These are phyloP conservation scores for Schizaphis graminum DNA, from an alignment of 2,888 invertebrate genomes.

Conservation along the genomic window DNA sequence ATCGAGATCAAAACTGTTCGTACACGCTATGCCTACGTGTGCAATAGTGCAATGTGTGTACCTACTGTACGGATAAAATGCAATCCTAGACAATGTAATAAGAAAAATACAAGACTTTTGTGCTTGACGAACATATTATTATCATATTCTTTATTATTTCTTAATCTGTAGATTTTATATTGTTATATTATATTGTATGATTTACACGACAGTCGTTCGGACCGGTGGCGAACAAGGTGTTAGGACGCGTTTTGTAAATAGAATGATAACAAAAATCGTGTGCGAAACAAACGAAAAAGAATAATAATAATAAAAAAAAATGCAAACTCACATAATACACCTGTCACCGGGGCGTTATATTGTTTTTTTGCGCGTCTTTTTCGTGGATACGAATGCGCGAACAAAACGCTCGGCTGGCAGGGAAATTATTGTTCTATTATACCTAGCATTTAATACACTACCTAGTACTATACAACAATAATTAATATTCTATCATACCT, in stretches of 20 bases:
- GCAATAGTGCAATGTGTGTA: not conserved
- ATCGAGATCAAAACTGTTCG: not conserved
- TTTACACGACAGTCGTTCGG: not conserved
- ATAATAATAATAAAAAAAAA: not conserved
- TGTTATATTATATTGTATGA: not conserved
- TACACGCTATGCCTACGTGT: not conserved
- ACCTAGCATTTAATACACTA: not conserved
- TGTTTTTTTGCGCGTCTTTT: not conserved
- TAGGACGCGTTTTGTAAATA: not conserved
- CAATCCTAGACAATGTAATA: not conserved
- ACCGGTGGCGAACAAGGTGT: not conserved
- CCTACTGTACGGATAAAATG: not conserved
- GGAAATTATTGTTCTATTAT: not conserved
- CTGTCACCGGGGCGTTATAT: conserved; percentile 23
- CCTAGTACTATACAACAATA: not conserved
- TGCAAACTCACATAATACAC: conserved; percentile 18
- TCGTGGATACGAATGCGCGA: not conserved
- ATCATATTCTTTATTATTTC: not conserved
- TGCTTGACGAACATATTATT: not conserved
- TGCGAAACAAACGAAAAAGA: not conserved
- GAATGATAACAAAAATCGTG: not conserved
- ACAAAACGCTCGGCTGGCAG: not conserved
- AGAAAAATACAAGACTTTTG: not conserved
- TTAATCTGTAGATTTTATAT: not conserved
- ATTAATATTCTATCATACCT: not conserved